phyloP scores from a whole-genome alignment of 1,140 invertebrate species.

The Acarapis woodi region DNA sequence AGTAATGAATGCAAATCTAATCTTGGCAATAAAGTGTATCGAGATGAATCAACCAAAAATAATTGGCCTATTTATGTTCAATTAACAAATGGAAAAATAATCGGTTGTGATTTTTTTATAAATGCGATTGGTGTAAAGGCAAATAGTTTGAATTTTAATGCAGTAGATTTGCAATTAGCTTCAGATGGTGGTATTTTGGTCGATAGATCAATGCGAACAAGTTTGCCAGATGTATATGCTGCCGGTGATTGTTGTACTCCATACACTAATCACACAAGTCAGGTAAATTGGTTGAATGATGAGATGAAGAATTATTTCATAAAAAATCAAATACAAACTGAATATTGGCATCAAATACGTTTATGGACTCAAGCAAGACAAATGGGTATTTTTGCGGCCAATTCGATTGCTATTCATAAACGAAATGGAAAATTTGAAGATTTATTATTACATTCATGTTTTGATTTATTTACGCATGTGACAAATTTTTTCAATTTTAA shows the following conservation, averaged over 20 bases:
- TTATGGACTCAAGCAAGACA: constrained; percentile 91
- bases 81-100: constrained; percentile 38
- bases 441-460: constrained; percentile 17
- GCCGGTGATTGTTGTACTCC: constrained; percentile 74
- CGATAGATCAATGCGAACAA: constrained; percentile 34
- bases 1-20: constrained; percentile 7
- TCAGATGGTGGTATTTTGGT: constrained; percentile 27
- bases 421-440: too few species aligned
- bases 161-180: constrained; percentile 24
- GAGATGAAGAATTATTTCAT: constrained; percentile 9
- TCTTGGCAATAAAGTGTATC: constrained; percentile 1
- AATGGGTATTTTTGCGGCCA: constrained; percentile 79
- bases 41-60: constrained; percentile 5
- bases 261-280: constrained; percentile 15
- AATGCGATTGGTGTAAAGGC: constrained; percentile 77
- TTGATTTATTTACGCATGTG: constrained; percentile 86
- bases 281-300: too few species aligned
- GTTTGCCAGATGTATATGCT: constrained; percentile 46
- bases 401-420: constrained; percentile 66
- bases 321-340: too few species aligned
- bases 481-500: constrained; percentile 84
- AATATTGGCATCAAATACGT: constrained; percentile 78
- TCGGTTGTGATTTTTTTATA: constrained; percentile 66
- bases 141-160: constrained; percentile 18
- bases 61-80: constrained; percentile 37